Base-by-base conservation (phyloP, 2,888 invertebrate species). In the Philhelius pedissequus region DNA sequence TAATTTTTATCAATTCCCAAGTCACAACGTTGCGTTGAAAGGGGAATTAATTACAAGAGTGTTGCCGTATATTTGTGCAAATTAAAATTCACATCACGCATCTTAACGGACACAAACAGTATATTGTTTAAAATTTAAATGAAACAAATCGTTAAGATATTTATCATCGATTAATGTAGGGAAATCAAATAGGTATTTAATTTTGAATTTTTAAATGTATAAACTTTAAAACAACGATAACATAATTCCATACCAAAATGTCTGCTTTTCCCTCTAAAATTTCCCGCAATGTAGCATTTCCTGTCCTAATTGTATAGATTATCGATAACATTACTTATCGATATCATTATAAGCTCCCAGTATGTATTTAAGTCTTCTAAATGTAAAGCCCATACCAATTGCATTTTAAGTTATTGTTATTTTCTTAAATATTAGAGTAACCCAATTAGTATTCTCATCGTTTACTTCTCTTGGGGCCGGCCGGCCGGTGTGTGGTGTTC, bases 381-480 rank as follows among this genome's bases (percentile, higher is more conserved):
- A 69, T 70, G 27, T 22, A 11, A 76, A 66, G 30, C 30, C 35
- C 48, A 66, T 11, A 27, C 25, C 66, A 43, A 66, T 56, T 54
- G 64, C 43, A 54, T 64, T 77, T 54, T 54, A 77, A 74, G 62
- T 74, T 45, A 48, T 54, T 68, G 66, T 25, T 68, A 22, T 18
- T 43, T n/a, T n/a, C n/a, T n/a, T 11, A 7, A 64, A 40, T 27
- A 54, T 18, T 50, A 62, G 30, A 30, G n/a, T 27, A 30, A 48
- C 48, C 30, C 18, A 64, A 50, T 81, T 81, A 71, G 81, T 66
- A 81, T 76, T 70, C 76, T 50, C 54, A n/a, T 43, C 70, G 40
- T 30, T 22, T 32, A 4, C 20, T 30, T 54, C 38, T 27, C 11
- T 45, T 48, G 9, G 40, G 35, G 35, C 15, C 56, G 7, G 32